A percentile compares a stretch with the other conserved stretches of the same genome.
Conservation (phyloP, 2,113 vertebrate species). For the Labeo catla region DNA sequence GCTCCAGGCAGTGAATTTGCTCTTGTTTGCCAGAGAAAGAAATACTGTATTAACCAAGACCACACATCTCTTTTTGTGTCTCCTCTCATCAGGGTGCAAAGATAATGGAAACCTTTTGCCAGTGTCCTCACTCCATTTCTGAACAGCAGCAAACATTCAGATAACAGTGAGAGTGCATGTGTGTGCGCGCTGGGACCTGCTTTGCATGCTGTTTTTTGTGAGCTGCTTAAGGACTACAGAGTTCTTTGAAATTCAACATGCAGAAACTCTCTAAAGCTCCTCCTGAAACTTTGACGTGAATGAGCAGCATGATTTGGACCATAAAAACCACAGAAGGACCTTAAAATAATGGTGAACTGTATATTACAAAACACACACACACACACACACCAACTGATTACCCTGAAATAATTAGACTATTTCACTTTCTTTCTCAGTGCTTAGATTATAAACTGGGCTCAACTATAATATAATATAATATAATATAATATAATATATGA, state of each 20-base stretch:
- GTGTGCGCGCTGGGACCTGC: neutral
- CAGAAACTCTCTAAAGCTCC: constrained; percentile 1
- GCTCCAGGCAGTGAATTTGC: constrained; percentile 59
- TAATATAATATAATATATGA: too few species aligned
- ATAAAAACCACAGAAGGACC: neutral
- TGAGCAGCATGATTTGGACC: neutral
- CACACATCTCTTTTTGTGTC: constrained; percentile 54
- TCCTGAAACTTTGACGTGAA: neutral
- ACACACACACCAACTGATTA: neutral
- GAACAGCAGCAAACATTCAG: constrained; percentile 37
- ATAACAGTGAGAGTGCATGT: neutral
- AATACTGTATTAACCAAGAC: constrained; percentile 41
- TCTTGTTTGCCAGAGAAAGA: constrained; percentile 45
- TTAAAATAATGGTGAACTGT: neutral
- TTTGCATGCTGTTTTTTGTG: neutral
- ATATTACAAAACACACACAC: neutral
- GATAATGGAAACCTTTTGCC: constrained; percentile 52
- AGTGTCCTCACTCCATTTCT: constrained; percentile 42
- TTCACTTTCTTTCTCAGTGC: neutral
- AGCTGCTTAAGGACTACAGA: neutral
- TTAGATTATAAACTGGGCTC: neutral
- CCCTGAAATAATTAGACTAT: neutral
- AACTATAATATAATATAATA: too few species aligned
- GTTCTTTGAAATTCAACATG: neutral
- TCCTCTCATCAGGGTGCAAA: constrained; percentile 58